Evolutionary conservation across 2,888 invertebrate genomes (phyloP), one percentile per base, ranked within the genome.

Genomic region (Dendrolimus houi): DNA sequence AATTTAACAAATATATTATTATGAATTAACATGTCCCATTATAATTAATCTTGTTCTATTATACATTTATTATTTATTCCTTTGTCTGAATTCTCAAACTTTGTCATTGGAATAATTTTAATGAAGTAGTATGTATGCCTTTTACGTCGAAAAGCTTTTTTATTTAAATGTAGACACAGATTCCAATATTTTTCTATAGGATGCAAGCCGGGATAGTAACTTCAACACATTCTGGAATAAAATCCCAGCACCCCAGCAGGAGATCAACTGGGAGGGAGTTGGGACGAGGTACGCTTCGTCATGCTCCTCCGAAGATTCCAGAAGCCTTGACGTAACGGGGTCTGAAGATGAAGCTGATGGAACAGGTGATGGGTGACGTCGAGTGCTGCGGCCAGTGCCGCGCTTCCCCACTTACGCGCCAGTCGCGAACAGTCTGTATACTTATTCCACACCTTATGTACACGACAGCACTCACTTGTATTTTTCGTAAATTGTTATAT

Each of bases 311-410:
- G 91, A 91, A 60, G 91, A 91, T 60, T 91, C 91, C 0, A 70
- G 91, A 54, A 90, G 89, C 59, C 74, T 91, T 2, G 91, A 91
- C 70, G 91, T 91, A 54, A 91, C 91, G 83, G 91, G 91, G 7
- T 91, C 91, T 0, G 91, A 91, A 67, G 91, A 91, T 61, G 91
- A 91, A 61, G 88, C 87, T 0, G 85, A 83, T 0, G 84, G 79
- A 1, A 66, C 62, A 2, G 77, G 65, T 56, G 85, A 80, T 52
- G 88, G 85, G 81, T 89, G 89, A 88, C 88, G 86, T 64, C 83
- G 81, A 56, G 79, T 91, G 57, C 72, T 91, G 89, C 91, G 91
- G 81, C 91, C 91, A 0, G 91, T 91, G 84, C 91, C 91, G 81
- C 88, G 91, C 61, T 87, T 91, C 62, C 91, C 91, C 9, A 64